Percentiles rank a stretch among this genome's conserved stretches.
Evolutionary conservation across 2,113 vertebrate species (phyloP).

Genomic region (Eleginops maclovinus): DNA sequence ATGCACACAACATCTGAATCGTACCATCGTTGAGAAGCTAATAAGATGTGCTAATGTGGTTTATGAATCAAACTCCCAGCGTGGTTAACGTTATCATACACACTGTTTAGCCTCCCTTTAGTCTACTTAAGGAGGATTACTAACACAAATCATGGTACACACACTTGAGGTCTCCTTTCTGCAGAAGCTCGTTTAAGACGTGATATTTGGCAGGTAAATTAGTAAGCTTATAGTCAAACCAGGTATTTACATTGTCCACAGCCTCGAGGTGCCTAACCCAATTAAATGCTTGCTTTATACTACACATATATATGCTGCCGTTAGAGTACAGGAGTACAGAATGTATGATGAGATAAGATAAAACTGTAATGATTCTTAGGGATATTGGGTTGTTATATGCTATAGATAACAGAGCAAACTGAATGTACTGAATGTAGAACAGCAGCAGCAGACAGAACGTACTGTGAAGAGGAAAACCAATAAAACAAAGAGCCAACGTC

Average conservation of each 20-base stretch:
- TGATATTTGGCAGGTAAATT: slow-evolving; percentile 23
- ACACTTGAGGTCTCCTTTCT: background rate
- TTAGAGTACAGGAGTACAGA: background rate
- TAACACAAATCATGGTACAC: background rate
- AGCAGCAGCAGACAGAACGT: slow-evolving; percentile 13
- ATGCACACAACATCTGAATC: too few species aligned
- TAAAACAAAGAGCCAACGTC: slow-evolving; percentile 25
- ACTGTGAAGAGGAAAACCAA: slow-evolving; percentile 17
- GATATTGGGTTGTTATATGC: slow-evolving; percentile 15
- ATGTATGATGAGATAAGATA: slow-evolving; percentile 34
- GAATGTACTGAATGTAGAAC: slow-evolving; percentile 13
- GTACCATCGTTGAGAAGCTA: too few species aligned
- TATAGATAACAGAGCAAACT: slow-evolving; percentile 34
- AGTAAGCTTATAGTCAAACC: slow-evolving; percentile 28
- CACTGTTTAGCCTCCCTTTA: background rate
- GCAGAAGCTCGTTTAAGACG: background rate
- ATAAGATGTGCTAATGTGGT: background rate
- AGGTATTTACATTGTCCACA: slow-evolving; percentile 20
- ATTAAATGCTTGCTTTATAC: slow-evolving; percentile 2
- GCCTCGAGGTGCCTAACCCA: background rate
- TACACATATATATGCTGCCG: background rate
- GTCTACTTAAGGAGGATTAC: background rate
- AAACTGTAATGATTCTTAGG: slow-evolving; percentile 20
- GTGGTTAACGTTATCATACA: too few species aligned
- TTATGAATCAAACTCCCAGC: too few species aligned